These are phyloP conservation scores for Phyllostomus discolor DNA, from an alignment of 2,113 vertebrate genomes.

Conservation along the genomic window DNA sequence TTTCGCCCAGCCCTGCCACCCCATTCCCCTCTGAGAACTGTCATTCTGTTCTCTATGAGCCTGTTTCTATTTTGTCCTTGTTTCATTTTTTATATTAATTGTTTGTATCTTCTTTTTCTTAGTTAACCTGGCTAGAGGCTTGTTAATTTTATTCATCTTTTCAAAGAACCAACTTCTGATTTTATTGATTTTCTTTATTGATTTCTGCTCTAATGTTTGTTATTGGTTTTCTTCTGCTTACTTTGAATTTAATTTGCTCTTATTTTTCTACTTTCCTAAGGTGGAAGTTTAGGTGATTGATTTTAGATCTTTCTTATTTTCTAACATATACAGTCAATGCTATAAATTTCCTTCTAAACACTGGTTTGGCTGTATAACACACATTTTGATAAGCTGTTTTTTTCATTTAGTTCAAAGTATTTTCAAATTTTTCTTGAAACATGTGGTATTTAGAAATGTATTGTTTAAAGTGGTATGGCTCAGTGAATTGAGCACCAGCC, in stretches of 20 bases:
- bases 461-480: neutral
- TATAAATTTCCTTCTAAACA: neutral
- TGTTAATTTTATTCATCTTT: neutral
- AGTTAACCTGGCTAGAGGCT: neutral
- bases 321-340: neutral
- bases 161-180: neutral
- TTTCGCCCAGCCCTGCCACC: no score
- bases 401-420: neutral
- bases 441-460: neutral
- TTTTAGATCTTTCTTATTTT: constrained; percentile 3
- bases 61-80: neutral
- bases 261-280: neutral
- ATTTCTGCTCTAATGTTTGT: neutral
- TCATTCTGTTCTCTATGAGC: no score
- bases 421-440: neutral
- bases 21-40: no score
- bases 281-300: neutral
- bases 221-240: neutral
- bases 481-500: no score
- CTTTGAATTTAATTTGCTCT: neutral
- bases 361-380: neutral
- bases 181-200: neutral
- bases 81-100: neutral
- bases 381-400: neutral
- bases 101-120: constrained; percentile 14